These are phyloP conservation scores for Acleris sparsana DNA, from an alignment of 2,888 invertebrate species.

Conservation along the genomic window DNA sequence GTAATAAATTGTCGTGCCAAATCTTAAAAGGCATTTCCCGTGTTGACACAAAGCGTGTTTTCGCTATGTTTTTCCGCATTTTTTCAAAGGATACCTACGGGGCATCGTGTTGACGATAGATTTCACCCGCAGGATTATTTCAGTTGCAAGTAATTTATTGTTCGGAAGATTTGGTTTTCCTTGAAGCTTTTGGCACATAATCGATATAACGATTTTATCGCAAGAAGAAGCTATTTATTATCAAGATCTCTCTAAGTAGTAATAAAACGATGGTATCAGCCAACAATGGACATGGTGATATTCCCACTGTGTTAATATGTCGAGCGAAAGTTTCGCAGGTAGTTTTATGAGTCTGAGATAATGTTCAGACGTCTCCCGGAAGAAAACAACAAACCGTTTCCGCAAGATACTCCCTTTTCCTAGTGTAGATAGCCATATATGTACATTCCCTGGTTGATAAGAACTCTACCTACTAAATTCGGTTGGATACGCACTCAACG, in stretches of 20 bases:
- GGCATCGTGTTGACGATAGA: constrained; percentile 1
- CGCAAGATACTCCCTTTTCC: constrained; percentile 14
- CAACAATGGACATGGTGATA: constrained; percentile 2
- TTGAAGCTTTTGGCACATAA: not conserved
- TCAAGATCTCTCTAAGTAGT: not conserved
- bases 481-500: no score
- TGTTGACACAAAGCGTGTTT: constrained; percentile 12
- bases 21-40: constrained; percentile 11
- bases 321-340: constrained; percentile 14
- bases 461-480: no score
- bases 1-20: constrained; percentile 18
- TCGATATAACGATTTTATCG: not conserved
- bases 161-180: not conserved
- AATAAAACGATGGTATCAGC: constrained; percentile 10
- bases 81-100: constrained; percentile 7
- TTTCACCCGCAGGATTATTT: constrained; percentile 4
- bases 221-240: not conserved
- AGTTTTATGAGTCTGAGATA: constrained; percentile 20
- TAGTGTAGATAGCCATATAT: constrained; percentile 12
- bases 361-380: constrained; percentile 19
- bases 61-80: constrained; percentile 3
- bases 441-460: no score
- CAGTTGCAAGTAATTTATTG: not conserved
- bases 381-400: constrained; percentile 21
- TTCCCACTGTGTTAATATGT: constrained; percentile 10